Evolutionary conservation across 2,888 invertebrate species (phyloP).

Genomic region (Mantis religiosa): DNA sequence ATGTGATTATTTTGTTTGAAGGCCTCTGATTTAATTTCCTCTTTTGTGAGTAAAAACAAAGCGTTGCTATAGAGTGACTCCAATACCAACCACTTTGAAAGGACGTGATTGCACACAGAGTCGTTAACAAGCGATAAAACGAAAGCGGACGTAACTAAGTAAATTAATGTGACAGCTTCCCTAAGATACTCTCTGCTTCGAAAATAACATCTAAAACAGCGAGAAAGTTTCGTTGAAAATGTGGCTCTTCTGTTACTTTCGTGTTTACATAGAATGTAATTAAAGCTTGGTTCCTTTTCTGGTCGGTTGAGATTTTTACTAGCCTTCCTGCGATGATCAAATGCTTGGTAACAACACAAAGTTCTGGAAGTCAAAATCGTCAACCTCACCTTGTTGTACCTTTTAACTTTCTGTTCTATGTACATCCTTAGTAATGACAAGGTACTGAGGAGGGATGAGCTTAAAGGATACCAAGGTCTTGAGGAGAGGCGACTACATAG

Average conservation of each 20-base stretch:
- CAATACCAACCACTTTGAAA: not conserved
- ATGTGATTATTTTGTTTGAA: not conserved
- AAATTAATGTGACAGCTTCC: not conserved
- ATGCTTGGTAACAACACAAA: no score
- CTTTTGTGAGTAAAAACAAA: not conserved
- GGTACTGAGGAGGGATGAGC: no score
- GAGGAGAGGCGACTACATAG: no score
- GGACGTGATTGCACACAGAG: not conserved
- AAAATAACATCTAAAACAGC: not conserved
- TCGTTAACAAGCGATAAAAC: not conserved
- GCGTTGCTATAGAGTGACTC: not conserved
- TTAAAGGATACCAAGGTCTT: no score
- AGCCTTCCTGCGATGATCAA: no score
- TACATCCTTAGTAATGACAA: no score
- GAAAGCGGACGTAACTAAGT: not conserved
- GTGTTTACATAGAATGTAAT: not conserved
- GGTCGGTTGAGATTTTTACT: no score
- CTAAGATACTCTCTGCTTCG: not conserved
- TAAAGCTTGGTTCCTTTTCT: no score
- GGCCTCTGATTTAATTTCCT: not conserved
- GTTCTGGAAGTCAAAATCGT: no score
- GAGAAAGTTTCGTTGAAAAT: not conserved
- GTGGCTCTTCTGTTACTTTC: not conserved
- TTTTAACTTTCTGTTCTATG: no score
- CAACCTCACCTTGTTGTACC: no score